Evolutionary conservation across 2,113 vertebrate species (phyloP).

Genomic region (Sorex fumeus): DNA sequence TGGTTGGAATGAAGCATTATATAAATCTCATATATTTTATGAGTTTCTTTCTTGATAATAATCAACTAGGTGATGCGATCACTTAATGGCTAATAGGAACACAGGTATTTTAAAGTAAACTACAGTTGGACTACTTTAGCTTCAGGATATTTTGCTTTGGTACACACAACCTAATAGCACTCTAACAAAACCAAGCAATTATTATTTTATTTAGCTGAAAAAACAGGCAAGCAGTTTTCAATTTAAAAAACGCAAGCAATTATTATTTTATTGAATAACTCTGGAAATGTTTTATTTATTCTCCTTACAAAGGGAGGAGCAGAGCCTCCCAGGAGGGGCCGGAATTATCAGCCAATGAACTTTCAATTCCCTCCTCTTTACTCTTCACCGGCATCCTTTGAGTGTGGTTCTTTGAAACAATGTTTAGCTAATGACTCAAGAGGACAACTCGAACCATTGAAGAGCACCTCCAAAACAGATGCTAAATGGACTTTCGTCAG

Average conservation of each 20-base stretch:
- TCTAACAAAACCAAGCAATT: neutral
- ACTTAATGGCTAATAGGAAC: neutral
- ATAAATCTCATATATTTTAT: neutral
- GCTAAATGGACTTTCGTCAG: slow-evolving; percentile 72
- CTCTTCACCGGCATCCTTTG: slow-evolving; percentile 53
- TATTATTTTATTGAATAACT: too few relatives aligned
- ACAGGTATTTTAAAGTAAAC: neutral
- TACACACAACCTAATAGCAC: neutral
- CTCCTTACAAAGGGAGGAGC: neutral
- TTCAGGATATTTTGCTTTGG: neutral
- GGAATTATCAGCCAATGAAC: slow-evolving; percentile 56
- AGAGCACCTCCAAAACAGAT: slow-evolving; percentile 70
- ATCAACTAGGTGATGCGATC: neutral
- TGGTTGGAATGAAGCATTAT: neutral
- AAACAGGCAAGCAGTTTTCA: too few relatives aligned
- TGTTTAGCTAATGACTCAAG: slow-evolving; percentile 79
- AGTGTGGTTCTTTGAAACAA: slow-evolving; percentile 58
- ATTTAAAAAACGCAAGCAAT: too few relatives aligned
- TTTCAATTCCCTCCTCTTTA: neutral
- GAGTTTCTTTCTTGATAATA: slow-evolving; percentile 15
- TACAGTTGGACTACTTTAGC: neutral
- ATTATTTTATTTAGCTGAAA: too few relatives aligned
- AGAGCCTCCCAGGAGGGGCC: neutral
- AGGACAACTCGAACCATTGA: slow-evolving; percentile 57
- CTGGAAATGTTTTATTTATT: neutral